Conservation (phyloP, 2,113 vertebrate genomes). For the Macroglossus sobrinus region DNA sequence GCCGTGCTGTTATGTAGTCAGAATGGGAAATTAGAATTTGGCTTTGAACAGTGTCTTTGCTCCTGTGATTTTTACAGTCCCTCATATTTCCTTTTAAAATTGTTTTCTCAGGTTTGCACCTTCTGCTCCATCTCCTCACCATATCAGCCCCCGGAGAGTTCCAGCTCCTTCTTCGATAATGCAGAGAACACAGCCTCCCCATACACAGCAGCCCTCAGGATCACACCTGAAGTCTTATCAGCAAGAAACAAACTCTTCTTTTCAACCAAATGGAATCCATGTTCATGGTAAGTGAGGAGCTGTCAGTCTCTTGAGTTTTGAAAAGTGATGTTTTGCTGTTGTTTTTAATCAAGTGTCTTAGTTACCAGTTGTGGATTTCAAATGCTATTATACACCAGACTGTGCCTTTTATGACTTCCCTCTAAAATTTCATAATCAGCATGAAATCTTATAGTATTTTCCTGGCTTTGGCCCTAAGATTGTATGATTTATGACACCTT, state of each 20-base stretch:
- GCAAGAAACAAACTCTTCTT: conserved; percentile 72
- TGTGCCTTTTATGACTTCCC: not conserved
- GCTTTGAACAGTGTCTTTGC: not conserved
- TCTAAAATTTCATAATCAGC: not conserved
- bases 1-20: not conserved
- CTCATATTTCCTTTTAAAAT: conserved; percentile 18
- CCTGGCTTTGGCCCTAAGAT: not conserved
- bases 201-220: conserved; percentile 74
- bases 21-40: not conserved
- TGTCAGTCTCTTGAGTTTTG: not conserved
- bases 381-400: not conserved
- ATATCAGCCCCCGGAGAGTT: conserved; percentile 81
- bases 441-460: not conserved
- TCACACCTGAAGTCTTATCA: conserved; percentile 80
- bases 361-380: not conserved
- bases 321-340: not conserved
- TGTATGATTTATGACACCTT: not conserved
- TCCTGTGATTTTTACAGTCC: not conserved
- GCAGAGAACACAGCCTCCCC: conserved; percentile 80
- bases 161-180: conserved; percentile 77
- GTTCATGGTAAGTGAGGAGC: conserved; percentile 81
- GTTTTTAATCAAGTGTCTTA: not conserved
- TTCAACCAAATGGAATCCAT: conserved; percentile 81
- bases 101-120: conserved; percentile 86
- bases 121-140: conserved; percentile 82